Evolutionary conservation across 2,888 invertebrate genomes (phyloP).

Genomic region (Trissolcus brochymenae): DNA sequence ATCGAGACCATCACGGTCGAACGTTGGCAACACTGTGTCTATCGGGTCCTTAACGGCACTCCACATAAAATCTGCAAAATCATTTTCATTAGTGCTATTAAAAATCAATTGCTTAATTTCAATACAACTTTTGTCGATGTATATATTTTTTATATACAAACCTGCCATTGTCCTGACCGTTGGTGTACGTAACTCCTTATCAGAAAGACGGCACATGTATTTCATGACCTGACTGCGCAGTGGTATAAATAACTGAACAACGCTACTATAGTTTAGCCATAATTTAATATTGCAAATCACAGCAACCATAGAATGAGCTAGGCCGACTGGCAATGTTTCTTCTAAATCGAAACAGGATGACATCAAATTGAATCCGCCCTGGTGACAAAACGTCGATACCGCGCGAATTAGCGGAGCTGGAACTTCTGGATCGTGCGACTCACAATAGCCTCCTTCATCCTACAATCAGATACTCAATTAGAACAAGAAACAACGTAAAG

Average conservation of each 20-base stretch:
- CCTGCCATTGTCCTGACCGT: conserved; percentile 95
- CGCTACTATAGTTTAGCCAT: conserved; percentile 94
- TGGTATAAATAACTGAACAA: conserved; percentile 92
- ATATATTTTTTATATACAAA: no score
- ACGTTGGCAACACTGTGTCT: conserved; percentile 87
- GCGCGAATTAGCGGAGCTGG: conserved; percentile 92
- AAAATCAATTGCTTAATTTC: no score
- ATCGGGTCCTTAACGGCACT: conserved; percentile 94
- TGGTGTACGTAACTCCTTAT: conserved; percentile 91
- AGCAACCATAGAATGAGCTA: conserved; percentile 94
- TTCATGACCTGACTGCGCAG: conserved; percentile 90
- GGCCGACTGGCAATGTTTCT: conserved; percentile 88
- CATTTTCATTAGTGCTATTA: not conserved
- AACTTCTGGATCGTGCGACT: conserved; percentile 95
- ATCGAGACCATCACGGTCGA: conserved; percentile 92
- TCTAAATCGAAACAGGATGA: conserved; percentile 89
- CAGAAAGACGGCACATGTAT: conserved; percentile 95
- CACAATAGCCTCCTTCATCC: conserved; percentile 89
- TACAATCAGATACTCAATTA: not conserved
- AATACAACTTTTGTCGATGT: no score
- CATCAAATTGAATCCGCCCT: conserved; percentile 92
- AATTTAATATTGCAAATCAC: conserved; percentile 94
- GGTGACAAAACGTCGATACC: conserved; percentile 95
- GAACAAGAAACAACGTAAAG: no score
- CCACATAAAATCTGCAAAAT: conserved; percentile 91